These are phyloP conservation scores for Pangasius larnaudii DNA, from an alignment of 2,797 vertebrate species.

Conservation along the genomic window DNA sequence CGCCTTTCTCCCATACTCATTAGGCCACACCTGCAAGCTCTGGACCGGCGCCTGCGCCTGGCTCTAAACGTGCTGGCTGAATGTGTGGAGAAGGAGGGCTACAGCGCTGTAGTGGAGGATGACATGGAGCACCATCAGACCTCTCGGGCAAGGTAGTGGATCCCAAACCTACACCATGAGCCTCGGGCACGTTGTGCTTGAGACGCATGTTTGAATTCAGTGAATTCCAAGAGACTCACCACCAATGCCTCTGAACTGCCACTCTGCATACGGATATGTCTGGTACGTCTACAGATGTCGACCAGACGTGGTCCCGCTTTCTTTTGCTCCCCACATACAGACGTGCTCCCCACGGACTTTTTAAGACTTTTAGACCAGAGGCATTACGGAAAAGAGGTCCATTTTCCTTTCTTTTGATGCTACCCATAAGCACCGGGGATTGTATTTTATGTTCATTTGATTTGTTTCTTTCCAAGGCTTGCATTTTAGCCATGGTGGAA, in stretches of 20 bases:
- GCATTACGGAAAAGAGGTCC: slow-evolving; percentile 26
- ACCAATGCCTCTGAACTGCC: slow-evolving; percentile 67
- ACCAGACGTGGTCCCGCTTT: background rate
- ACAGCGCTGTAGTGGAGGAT: slow-evolving; percentile 84
- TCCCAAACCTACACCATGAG: slow-evolving; percentile 54
- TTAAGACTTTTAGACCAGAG: slow-evolving; percentile 26
- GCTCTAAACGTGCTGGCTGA: slow-evolving; percentile 85
- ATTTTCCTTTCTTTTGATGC: slow-evolving; percentile 36
- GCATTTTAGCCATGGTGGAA: slow-evolving; percentile 39
- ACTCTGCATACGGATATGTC: slow-evolving; percentile 59
- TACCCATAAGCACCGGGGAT: slow-evolving; percentile 13
- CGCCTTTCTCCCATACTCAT: slow-evolving; percentile 87
- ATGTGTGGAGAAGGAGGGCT: slow-evolving; percentile 90
- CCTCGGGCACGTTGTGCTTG: slow-evolving; percentile 66
- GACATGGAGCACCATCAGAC: slow-evolving; percentile 80
- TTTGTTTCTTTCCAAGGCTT: slow-evolving; percentile 54
- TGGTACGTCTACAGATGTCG: slow-evolving; percentile 33
- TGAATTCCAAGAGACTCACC: slow-evolving; percentile 89
- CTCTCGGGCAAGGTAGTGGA: slow-evolving; percentile 88
- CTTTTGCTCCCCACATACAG: background rate
- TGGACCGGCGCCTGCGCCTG: slow-evolving; percentile 91
- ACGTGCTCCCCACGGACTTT: background rate
- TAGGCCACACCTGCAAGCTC: slow-evolving; percentile 86
- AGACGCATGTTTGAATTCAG: slow-evolving; percentile 85
- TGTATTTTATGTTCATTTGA: slow-evolving; percentile 50